Percentiles rank a stretch among this genome's conserved stretches.
Conservation (phyloP, 2,113 vertebrate species). For the Acanthochromis polyacanthus region DNA sequence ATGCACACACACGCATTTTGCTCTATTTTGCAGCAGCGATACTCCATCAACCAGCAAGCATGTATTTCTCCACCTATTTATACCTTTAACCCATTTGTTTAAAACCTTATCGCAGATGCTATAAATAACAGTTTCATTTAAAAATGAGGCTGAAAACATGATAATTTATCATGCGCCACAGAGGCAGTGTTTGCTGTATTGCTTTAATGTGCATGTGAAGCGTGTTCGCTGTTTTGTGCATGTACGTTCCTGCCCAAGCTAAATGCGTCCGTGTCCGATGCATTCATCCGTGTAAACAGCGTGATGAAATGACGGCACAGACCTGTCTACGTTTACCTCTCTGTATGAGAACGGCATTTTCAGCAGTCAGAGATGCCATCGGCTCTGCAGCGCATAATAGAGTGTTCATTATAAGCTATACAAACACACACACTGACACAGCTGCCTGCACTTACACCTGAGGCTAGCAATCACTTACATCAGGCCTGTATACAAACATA, state of each 20-base stretch:
- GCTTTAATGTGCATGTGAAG: neutral
- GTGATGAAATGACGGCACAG: constrained; percentile 29
- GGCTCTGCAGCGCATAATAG: constrained; percentile 29
- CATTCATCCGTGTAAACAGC: constrained; percentile 15
- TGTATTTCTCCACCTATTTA: constrained; percentile 21
- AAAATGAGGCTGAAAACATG: neutral
- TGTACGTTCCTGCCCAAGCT: neutral
- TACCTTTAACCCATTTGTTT: constrained; percentile 23
- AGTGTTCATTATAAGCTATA: constrained; percentile 44
- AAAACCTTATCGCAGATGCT: constrained; percentile 7
- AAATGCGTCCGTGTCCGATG: constrained; percentile 7
- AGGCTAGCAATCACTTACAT: neutral
- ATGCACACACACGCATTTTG: neutral
- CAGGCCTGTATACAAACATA: constrained; percentile 1
- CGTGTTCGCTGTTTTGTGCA: neutral
- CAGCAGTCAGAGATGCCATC: constrained; percentile 43
- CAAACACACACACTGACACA: constrained; percentile 28
- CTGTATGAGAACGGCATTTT: constrained; percentile 43
- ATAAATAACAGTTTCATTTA: constrained; percentile 7
- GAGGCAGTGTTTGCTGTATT: neutral
- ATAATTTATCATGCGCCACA: neutral
- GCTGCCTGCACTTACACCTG: constrained; percentile 2
- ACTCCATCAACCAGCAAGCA: constrained; percentile 15
- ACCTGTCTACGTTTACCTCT: constrained; percentile 43
- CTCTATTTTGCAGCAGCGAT: constrained; percentile 21